Base-by-base conservation (phyloP, 2,113 vertebrate genomes). In the Petrocephalus zakoni region DNA sequence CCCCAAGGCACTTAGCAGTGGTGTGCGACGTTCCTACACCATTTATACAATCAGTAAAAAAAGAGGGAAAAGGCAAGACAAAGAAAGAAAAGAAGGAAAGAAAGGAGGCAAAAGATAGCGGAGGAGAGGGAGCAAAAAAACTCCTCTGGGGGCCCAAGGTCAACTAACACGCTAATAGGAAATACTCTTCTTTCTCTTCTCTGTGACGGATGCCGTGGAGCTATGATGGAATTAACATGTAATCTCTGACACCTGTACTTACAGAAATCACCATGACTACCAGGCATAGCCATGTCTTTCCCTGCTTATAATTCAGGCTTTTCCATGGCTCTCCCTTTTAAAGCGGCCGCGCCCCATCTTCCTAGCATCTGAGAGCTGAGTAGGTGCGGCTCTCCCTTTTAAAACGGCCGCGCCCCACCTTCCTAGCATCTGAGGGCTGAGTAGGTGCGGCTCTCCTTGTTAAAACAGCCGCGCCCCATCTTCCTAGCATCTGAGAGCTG, bases 311-410 rank as follows among this genome's bases (percentile, higher is more conserved):
- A 29, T 29, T 75, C 17, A 7, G 78, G 78, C 78, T 21, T 17
- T 11, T 82, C 37, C 37, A n/a, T 4, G 1, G 10, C 42, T 83
- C 21, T 83, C 81, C 47, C 9, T 72, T 72, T 72, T 29, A 72
- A 34, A 10, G 13, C 5, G 0, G 13, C 47, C 13, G 29, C 22
- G 19, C 17, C 55, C 9, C 75, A 52, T 72, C 42, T 29, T 52
- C 64, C 5, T 6, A 81, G 53, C 7, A 25, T 21, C 34, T 21
- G 29, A 90, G 19, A 42, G 82, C 55, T 58, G 61, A 47, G 61
- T 90, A 87, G 88, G 75, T 46, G 91, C 90, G 82, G 1, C 75
- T 90, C 88, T 29, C 61, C 61, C n/a, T n/a, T n/a, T n/a, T n/a
- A n/a, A n/a, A n/a, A n/a, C n/a, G n/a, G n/a, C n/a, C n/a, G n/a